Conservation (phyloP, 1,140 invertebrate species). For the Drosophila kikkawai region DNA sequence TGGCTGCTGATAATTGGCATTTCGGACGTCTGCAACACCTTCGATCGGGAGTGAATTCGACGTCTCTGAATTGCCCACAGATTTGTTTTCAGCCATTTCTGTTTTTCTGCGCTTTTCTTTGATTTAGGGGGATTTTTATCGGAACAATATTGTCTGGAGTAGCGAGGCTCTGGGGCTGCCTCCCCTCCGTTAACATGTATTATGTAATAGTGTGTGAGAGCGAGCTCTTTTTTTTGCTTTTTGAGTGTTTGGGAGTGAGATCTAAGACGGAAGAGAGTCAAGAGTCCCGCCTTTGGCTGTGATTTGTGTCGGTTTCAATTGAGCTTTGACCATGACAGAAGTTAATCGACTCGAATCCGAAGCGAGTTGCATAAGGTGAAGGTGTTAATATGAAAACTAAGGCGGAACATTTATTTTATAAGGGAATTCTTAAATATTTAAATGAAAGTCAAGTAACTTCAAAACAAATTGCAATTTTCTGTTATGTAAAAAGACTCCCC, state of each 20-base stretch:
- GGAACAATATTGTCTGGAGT: constrained; percentile 51
- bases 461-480: too few relatives aligned
- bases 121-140: constrained; percentile 68
- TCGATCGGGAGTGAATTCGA: constrained; percentile 33
- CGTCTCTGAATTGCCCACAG: constrained; percentile 28
- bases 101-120: constrained; percentile 29
- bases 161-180: constrained; percentile 51
- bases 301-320: constrained; percentile 52
- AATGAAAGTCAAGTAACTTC: background rate
- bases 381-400: background rate
- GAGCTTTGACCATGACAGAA: constrained; percentile 71
- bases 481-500: background rate
- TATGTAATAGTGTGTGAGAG: constrained; percentile 59
- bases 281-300: constrained; percentile 41
- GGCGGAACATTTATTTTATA: background rate
- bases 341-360: constrained; percentile 14
- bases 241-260: constrained; percentile 10
- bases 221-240: background rate
- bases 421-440: background rate
- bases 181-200: constrained; percentile 13
- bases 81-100: constrained; percentile 28
- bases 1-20: constrained; percentile 43
- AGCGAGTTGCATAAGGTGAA: constrained; percentile 14
- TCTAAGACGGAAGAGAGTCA: constrained; percentile 70
- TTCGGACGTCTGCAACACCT: constrained; percentile 64